Conservation (phyloP, 2,888 invertebrate species). For the Leucania comma region DNA sequence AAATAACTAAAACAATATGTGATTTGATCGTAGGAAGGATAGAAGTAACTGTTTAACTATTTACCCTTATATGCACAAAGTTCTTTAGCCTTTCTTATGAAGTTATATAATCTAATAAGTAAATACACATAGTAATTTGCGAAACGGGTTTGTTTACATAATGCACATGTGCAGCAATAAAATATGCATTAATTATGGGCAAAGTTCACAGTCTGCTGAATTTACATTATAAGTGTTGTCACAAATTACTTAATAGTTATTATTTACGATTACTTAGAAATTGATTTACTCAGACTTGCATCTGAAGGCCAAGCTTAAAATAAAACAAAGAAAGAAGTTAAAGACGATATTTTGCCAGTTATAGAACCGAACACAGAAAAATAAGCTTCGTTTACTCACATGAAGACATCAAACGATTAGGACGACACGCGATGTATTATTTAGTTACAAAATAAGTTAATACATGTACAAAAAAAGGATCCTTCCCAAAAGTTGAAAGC, state of each 20-base stretch:
- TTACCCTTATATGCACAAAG: constrained; percentile 27
- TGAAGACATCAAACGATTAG: constrained; percentile 10
- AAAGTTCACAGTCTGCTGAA: constrained; percentile 49
- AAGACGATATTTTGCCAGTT: constrained; percentile 12
- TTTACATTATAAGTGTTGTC: constrained; percentile 42
- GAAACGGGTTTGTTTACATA: constrained; percentile 57
- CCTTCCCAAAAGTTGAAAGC: constrained; percentile 8
- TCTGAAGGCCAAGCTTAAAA: not conserved
- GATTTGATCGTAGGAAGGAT: constrained; percentile 36
- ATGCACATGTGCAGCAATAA: constrained; percentile 53
- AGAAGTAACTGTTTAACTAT: constrained; percentile 19
- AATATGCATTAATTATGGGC: constrained; percentile 52
- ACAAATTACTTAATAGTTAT: constrained; percentile 30
- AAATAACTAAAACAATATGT: constrained; percentile 3
- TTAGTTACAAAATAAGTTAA: constrained; percentile 29
- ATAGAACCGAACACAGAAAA: constrained; percentile 6
- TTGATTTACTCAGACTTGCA: not conserved
- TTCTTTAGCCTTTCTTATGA: constrained; percentile 45
- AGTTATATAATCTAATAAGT: constrained; percentile 54
- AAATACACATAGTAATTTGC: constrained; percentile 54
- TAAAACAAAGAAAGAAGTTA: not conserved
- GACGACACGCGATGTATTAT: constrained; percentile 17
- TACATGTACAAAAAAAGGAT: constrained; percentile 17
- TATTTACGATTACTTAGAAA: constrained; percentile 5
- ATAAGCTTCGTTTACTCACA: not conserved